Evolutionary conservation across 2,888 invertebrate species (phyloP).

Genomic region (Lasiommata megera): DNA sequence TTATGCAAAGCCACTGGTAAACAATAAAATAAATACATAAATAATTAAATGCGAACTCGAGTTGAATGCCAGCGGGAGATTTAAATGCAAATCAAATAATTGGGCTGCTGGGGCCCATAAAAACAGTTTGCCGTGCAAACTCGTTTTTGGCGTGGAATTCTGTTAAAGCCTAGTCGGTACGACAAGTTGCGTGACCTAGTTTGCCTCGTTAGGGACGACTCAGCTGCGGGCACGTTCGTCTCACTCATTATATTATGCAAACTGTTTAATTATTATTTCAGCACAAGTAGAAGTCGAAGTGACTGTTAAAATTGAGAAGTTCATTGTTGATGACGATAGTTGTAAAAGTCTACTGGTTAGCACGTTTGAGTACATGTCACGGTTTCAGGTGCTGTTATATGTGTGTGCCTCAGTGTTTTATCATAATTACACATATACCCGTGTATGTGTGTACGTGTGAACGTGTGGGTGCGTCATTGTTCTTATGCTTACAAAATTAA

Average conservation of each 20-base stretch:
- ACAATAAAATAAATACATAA: no score
- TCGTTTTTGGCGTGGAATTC: constrained; percentile 5
- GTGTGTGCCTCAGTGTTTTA: no score
- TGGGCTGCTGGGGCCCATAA: background rate
- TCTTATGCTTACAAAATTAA: no score
- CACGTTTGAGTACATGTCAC: no score
- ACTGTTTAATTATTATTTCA: constrained; percentile 12
- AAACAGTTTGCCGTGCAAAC: constrained; percentile 9
- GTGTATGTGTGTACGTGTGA: no score
- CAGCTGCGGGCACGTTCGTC: constrained; percentile 4
- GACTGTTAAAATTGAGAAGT: background rate
- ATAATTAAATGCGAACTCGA: no score
- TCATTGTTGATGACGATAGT: no score
- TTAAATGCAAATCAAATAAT: constrained; percentile 13
- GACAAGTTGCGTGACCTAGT: constrained; percentile 21
- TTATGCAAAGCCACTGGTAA: no score
- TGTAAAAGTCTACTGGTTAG: no score
- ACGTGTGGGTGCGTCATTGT: no score
- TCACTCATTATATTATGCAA: constrained; percentile 19
- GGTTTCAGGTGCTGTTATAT: no score
- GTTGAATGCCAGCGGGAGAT: background rate
- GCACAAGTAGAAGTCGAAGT: background rate
- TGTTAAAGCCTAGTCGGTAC: constrained; percentile 7
- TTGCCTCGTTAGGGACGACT: constrained; percentile 18
- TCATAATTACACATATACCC: no score